phyloP scores from a whole-genome alignment of 2,797 vertebrate genomes.

The Gymnothorax javanicus region DNA sequence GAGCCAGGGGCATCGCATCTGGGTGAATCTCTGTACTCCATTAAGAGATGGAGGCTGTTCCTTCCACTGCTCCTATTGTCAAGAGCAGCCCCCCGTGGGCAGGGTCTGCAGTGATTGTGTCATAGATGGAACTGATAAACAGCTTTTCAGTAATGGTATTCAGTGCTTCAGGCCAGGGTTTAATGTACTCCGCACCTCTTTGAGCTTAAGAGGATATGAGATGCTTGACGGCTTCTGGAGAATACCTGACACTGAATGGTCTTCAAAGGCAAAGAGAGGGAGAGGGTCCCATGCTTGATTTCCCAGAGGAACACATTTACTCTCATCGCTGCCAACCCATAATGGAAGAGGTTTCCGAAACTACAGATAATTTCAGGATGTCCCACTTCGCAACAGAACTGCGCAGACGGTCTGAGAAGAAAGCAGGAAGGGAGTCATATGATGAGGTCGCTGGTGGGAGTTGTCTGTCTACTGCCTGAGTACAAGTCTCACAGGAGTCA shows the following conservation, averaged over 20 bases:
- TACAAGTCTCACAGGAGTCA: slow-evolving; percentile 8
- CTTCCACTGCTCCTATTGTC: slow-evolving; percentile 28
- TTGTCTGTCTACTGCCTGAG: slow-evolving; percentile 6
- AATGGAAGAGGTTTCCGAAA: slow-evolving; percentile 21
- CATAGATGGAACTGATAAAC: slow-evolving; percentile 43
- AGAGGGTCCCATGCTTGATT: neutral
- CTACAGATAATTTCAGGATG: slow-evolving; percentile 11
- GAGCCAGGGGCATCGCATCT: neutral
- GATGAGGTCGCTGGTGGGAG: neutral
- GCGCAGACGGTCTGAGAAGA: slow-evolving; percentile 14
- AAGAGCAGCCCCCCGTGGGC: slow-evolving; percentile 30
- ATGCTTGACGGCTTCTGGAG: slow-evolving; percentile 23
- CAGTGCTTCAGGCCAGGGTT: slow-evolving; percentile 40
- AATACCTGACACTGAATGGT: slow-evolving; percentile 21
- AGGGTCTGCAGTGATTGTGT: slow-evolving; percentile 26
- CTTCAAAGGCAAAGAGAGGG: neutral
- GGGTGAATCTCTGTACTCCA: neutral
- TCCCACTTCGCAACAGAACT: slow-evolving; percentile 19
- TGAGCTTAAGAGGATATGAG: slow-evolving; percentile 21
- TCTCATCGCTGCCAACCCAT: neutral
- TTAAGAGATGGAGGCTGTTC: slow-evolving; percentile 27
- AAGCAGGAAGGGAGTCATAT: slow-evolving; percentile 1
- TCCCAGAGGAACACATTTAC: slow-evolving; percentile 30
- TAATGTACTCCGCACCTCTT: slow-evolving; percentile 39
- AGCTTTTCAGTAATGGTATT: slow-evolving; percentile 45